A percentile compares a stretch with the other conserved stretches of the same genome.
These are phyloP conservation scores for Sinocyclocheilus maitianheensis DNA, from an alignment of 2,113 vertebrate genomes.

Conservation along the genomic window DNA sequence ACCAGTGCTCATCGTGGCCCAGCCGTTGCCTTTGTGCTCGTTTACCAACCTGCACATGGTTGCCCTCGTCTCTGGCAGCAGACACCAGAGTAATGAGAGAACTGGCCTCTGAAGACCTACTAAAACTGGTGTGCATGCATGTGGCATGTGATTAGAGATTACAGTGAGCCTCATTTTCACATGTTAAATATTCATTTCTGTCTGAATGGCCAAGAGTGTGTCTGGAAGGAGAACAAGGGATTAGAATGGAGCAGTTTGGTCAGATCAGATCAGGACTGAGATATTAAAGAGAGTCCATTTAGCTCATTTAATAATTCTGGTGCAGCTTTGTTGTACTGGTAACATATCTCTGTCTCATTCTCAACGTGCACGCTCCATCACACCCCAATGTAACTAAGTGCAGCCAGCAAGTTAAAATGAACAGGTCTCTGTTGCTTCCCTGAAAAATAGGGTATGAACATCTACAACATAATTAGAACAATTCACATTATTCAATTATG, in stretches of 20 bases:
- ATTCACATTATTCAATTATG: background rate
- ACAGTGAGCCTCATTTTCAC: constrained; percentile 54
- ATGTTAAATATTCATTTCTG: constrained; percentile 53
- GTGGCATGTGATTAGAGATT: constrained; percentile 52
- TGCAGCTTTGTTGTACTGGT: constrained; percentile 20
- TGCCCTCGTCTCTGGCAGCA: constrained; percentile 58
- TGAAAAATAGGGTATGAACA: background rate
- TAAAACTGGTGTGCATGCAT: constrained; percentile 19
- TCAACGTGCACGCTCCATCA: background rate
- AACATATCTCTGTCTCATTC: background rate
- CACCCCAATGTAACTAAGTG: constrained; percentile 3
- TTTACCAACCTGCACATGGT: constrained; percentile 61
- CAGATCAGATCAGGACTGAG: constrained; percentile 35
- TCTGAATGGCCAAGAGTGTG: constrained; percentile 34
- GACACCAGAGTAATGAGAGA: constrained; percentile 75
- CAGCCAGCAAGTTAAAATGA: background rate
- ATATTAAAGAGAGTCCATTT: constrained; percentile 25
- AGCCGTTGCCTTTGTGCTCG: constrained; percentile 62
- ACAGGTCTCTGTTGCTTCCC: background rate
- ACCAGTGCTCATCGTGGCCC: constrained; percentile 49
- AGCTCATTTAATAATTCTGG: constrained; percentile 15
- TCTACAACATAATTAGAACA: constrained; percentile 2
- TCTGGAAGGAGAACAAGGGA: constrained; percentile 43
- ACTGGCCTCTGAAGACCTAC: constrained; percentile 51
- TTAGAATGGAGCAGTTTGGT: constrained; percentile 37